Evolutionary conservation across 2,888 invertebrate genomes (phyloP), one percentile per base, ranked within the genome.

Genomic region (Gandaritis pyraliata): DNA sequence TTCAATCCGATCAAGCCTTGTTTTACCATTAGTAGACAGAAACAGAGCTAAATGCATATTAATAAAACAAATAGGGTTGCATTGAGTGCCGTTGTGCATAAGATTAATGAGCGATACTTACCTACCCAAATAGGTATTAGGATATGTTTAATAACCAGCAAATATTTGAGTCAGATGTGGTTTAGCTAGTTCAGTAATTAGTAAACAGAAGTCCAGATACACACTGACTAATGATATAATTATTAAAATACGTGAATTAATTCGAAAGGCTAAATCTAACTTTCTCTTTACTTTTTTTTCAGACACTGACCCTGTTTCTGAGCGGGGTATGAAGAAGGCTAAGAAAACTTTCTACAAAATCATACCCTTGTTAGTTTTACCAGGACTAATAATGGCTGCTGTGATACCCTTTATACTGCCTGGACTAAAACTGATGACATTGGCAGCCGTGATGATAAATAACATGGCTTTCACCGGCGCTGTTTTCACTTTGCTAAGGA

Each of bases 321-420:
- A 81, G 29, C 82, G 88, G 4, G 77, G 85, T 45, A 81, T 82
- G 80, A 90, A 90, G 71, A 91, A 91, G 69, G 61, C 83, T 46
- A 72, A 82, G 15, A 88, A 91, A 66, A 69, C 72, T 38, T 86
- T 92, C 43, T 83, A 83, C 65, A 80, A 81, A 38, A 74, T 90
- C 10, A 81, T 94, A 46, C 95, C 95, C 0, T 87, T 93, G 33
- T 72, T 95, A 53, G 74, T 95, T 16, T 78, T 95, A 65, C 95
- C 95, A 0, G 94, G 94, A 0, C 88, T 95, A 2, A 76, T 95
- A 0, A 90, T 95, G 90, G 94, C 95, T 0, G 95, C 95, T 11
- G 83, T 95, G 49, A 80, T 95, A 74, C 95, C 95, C 0, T 95
- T 95, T 80, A 80, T 95, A 15, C 79, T 96, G 73, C 95, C 95